A percentile compares a stretch with the other conserved stretches of the same genome.
Evolutionary conservation across 2,888 invertebrate genomes (phyloP).

Genomic region (Nemurella pictetii): DNA sequence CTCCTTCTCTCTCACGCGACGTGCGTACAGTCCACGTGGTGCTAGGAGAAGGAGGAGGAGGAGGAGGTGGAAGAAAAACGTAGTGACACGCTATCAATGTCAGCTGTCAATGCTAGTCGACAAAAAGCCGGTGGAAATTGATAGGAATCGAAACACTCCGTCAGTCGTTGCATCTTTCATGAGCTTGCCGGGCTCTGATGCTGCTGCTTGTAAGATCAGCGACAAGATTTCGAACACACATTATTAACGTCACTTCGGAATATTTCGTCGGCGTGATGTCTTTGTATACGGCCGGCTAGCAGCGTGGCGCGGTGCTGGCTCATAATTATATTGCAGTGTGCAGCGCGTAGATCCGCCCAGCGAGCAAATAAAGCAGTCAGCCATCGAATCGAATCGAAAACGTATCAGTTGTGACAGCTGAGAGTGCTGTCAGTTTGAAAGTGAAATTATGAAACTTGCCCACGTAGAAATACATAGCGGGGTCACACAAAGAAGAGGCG

Average conservation of each 20-base stretch:
- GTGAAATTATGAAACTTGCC: background rate
- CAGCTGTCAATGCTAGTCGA: slow-evolving; percentile 19
- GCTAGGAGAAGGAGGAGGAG: background rate
- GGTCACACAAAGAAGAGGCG: no score
- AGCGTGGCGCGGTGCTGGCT: no score
- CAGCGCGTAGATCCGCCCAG: background rate
- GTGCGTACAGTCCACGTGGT: background rate
- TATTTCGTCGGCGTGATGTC: background rate
- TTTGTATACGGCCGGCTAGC: no score
- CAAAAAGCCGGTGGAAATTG: slow-evolving; percentile 22
- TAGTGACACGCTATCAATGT: slow-evolving; percentile 25
- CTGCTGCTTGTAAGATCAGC: background rate
- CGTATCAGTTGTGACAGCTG: background rate
- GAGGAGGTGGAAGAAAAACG: background rate
- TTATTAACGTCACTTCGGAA: background rate
- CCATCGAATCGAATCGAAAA: background rate
- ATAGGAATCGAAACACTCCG: slow-evolving; percentile 25
- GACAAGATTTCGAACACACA: slow-evolving; percentile 6
- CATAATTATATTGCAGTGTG: background rate
- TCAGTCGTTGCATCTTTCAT: slow-evolving; percentile 18
- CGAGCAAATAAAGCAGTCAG: background rate
- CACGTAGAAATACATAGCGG: no score
- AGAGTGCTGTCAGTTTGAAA: background rate
- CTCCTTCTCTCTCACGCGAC: background rate
- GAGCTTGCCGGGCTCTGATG: background rate